These are phyloP conservation scores for Conus ventricosus DNA, from an alignment of 1,140 invertebrate species.

Conservation along the genomic window DNA sequence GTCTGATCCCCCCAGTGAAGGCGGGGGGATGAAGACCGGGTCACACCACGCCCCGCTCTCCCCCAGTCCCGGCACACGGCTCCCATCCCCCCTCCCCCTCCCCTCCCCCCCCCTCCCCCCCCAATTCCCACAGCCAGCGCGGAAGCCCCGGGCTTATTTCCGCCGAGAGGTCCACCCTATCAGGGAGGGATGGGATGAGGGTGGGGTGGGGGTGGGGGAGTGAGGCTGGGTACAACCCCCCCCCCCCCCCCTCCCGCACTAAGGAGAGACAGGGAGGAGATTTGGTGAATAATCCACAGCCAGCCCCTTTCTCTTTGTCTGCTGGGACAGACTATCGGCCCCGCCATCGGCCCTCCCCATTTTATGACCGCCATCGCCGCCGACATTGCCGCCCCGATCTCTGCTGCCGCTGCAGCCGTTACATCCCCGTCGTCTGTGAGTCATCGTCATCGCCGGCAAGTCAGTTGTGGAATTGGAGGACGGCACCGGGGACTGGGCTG, in stretches of 20 bases:
- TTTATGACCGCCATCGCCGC: background rate
- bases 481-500: background rate
- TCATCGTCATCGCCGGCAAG: background rate
- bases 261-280: background rate
- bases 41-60: background rate
- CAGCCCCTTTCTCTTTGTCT: slow-evolving; percentile 15
- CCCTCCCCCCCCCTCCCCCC: background rate
- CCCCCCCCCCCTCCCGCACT: background rate
- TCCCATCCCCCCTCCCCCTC: too few species aligned
- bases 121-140: background rate
- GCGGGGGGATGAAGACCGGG: background rate
- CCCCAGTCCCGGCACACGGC: background rate
- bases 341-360: background rate
- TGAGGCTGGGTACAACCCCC: background rate
- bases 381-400: background rate
- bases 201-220: too few species aligned
- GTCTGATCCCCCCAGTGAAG: background rate
- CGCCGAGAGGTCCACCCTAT: slow-evolving; percentile 13
- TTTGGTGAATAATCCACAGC: slow-evolving; percentile 35
- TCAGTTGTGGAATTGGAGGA: background rate
- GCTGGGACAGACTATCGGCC: background rate
- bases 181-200: background rate
- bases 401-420: background rate
- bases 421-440: background rate
- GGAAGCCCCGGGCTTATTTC: slow-evolving; percentile 28